Base-by-base conservation (phyloP, 2,113 vertebrate genomes). In the Ceratotherium simum region DNA sequence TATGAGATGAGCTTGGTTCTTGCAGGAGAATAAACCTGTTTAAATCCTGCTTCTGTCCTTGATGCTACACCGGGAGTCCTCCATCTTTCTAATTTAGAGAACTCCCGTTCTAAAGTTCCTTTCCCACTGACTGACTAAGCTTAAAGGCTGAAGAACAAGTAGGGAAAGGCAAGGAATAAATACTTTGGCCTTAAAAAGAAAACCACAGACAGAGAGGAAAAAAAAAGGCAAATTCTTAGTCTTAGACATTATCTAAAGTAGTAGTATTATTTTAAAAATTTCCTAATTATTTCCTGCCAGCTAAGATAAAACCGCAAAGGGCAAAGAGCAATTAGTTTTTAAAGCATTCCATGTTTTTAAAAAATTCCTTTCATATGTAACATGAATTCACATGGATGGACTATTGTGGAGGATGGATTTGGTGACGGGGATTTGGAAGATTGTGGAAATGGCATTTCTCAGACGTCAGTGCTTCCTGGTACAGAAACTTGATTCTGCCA, bases 171-270 rank as follows among this genome's bases (percentile, higher is more conserved):
- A 88, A 85, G 46, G 33, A 72, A 58, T 58, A 84, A 88, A 95
- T 69, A 72, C 23, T 23, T 67, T 91, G 76, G 36, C 46, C 31
- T 90, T 93, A 88, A 81, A 92, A 60, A 60, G 60, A 81, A 95
- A 95, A 72, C 42, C 76, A 85, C n/a, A 72, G 81, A 90, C 51
- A 58, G 17, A 84, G 42, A 42, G 42, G 3, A 11, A 21, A 6
- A 3, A 29, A 10, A 13, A 39, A 42, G 48, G 42, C 27, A 95
- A 87, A 89, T 91, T 78, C 48, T 62, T 86, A 69, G 89, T 36
- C 72, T 78, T 56, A 62, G 54, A 36, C 42, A 60, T 79, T 83
- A 78, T 72, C 42, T 73, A 25, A 86, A 70, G 54, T 86, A 31
- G 3, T 29, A 89, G 73, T 89, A 62, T 88, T 80, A 56, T 54